These are phyloP conservation scores for Saccostrea glomerata DNA, from an alignment of 1,140 invertebrate genomes.

Conservation along the genomic window DNA sequence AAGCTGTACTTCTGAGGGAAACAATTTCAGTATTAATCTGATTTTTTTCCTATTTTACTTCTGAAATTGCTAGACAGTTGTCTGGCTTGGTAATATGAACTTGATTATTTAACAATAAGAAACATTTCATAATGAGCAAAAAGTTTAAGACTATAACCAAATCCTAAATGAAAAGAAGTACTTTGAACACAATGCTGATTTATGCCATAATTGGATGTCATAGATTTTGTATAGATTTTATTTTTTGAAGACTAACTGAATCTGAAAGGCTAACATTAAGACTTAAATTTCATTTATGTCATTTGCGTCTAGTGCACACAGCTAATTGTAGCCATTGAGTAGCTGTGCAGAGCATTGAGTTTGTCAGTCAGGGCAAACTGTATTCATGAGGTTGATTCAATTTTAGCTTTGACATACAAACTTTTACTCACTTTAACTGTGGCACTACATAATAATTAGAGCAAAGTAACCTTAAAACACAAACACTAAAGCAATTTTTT, in stretches of 20 bases:
- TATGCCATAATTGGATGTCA: background rate
- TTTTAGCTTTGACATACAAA: too few species aligned
- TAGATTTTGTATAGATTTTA: background rate
- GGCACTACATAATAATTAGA: too few species aligned
- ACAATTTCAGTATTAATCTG: background rate
- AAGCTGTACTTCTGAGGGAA: too few species aligned
- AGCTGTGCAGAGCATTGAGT: background rate
- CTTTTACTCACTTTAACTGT: too few species aligned
- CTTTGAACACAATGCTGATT: background rate
- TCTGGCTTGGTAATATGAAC: background rate
- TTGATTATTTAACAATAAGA: background rate
- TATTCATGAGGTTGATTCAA: too few species aligned
- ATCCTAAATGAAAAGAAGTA: background rate
- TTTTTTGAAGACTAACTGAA: background rate
- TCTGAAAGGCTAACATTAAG: background rate
- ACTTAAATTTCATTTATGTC: background rate
- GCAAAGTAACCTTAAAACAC: too few species aligned
- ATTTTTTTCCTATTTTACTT: background rate
- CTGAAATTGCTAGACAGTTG: background rate
- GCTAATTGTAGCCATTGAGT: background rate
- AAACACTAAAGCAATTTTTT: too few species aligned
- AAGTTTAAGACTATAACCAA: background rate
- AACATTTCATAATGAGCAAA: background rate
- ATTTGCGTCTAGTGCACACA: background rate
- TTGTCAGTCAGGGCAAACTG: background rate